Evolutionary conservation across 1,140 invertebrate genomes (phyloP), one percentile per base, ranked within the genome.

Genomic region (Schlechtendalia chinensis): DNA sequence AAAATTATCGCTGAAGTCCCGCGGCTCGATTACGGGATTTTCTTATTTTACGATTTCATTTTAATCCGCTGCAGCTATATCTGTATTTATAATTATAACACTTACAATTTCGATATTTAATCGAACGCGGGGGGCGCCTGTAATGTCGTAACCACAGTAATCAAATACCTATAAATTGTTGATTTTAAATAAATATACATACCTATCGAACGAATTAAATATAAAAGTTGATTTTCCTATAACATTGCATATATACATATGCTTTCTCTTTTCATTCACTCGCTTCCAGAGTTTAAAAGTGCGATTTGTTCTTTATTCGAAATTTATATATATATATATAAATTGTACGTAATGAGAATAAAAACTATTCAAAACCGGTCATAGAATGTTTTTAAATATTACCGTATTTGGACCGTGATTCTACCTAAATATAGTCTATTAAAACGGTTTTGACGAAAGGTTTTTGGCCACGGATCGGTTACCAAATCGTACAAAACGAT

Each of bases 401-500:
- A 54, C 4, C n/a, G n/a, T 72, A 72, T 72, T 72, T 72, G 24
- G 69, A 72, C 69, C 69, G 27, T 72, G n/a, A n/a, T n/a, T n/a
- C n/a, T n/a, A n/a, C n/a, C n/a, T n/a, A 39, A 3, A 8, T 39
- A 39, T 39, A 39, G 8, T 39, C 8, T 39, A 39, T 39, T 4
- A 39, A 1, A 27, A n/a, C 27, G 5, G 22, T 72, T 72, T n/a
- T 4, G 5, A 53, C 10, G 24, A 71, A 53, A 32, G 24, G 17
- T 17, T 72, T 50, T 54, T 72, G 24, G 69, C 50, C 24, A 72
- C 50, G 69, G 69, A 54, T 72, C 69, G 54, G 69, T 32, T 53
- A 54, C 29, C 29, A 32, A 53, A 71, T 12, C 24, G 27, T 53
- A 72, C 24, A 72, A 24, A 59, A 24, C n/a, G 2, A 54, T 72